Evolutionary conservation across 2,888 invertebrate genomes (phyloP), one percentile per base, ranked within the genome.

Genomic region (Hirtodrosophila duncani): DNA sequence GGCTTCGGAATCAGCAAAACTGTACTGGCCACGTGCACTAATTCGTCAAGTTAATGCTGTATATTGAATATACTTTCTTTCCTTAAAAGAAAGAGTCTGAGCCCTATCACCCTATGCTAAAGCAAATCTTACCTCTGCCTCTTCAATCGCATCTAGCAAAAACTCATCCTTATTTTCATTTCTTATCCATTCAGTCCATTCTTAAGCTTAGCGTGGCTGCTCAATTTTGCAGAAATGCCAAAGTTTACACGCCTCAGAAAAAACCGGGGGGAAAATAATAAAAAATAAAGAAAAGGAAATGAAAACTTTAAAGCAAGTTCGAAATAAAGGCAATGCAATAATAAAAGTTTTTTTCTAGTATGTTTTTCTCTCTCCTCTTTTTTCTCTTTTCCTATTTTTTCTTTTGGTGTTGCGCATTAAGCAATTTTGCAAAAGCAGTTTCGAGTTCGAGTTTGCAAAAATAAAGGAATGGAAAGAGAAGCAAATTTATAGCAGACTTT

Each of bases 391-490:
- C 13, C 2, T 17, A 23, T 49, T 49, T 37, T n/a, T 10, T 21
- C 18, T 48, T 13, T 29, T 8, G 5, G 6, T 43, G 30, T 39
- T 39, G 42, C 21, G 63, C 55, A 72, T 64, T 66, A 64, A 61
- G 64, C 65, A 69, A 69, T 59, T 67, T 64, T 29, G 34, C 50
- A 52, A n/a, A n/a, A 53, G 49, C 65, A 61, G 53, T 66, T 74
- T 75, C 48, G 62, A 67, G 49, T 58, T 43, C 48, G 46, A 37
- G 38, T 44, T 29, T 16, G 16, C 9, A 16, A 10, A n/a, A 11
- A 2, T 21, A n/a, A 46, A 20, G 2, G 27, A 16, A 27, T 10
- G 9, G n/a, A 33, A 29, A 24, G 30, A 20, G 21, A 10, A 31
- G 20, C 23, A 23, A 14, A 9, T 11, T n/a, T 33, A 9, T 10